Conservation (phyloP, 1,140 invertebrate genomes). For the Tetramorium parvispinum region DNA sequence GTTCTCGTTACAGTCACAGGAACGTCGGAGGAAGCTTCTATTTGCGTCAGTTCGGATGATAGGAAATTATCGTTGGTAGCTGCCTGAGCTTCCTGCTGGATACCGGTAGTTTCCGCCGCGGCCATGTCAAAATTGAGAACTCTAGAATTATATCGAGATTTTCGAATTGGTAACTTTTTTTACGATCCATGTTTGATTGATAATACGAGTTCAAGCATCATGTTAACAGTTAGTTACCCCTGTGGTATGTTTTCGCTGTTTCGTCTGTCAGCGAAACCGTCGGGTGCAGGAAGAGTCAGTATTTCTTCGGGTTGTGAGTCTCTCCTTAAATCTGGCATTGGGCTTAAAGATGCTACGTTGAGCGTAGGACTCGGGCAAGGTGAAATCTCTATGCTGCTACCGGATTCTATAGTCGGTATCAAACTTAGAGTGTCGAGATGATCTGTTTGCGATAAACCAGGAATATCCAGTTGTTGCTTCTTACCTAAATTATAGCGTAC, state of each 20-base stretch:
- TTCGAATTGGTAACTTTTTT: no score
- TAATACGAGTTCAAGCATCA: background rate
- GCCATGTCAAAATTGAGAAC: conserved; percentile 76
- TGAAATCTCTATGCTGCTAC: conserved; percentile 86
- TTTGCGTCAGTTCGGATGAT: conserved; percentile 70
- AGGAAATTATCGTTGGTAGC: conserved; percentile 64
- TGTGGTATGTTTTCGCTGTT: conserved; percentile 89
- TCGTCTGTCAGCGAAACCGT: conserved; percentile 91
- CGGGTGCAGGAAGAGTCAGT: conserved; percentile 89
- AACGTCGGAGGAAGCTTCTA: conserved; percentile 78
- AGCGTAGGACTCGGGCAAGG: conserved; percentile 88
- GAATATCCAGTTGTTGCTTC: conserved; percentile 75
- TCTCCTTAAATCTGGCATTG: conserved; percentile 89
- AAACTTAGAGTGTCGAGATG: conserved; percentile 77
- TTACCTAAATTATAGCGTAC: conserved; percentile 66
- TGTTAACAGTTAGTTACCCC: conserved; percentile 76
- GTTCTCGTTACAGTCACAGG: conserved; percentile 79
- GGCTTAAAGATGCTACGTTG: conserved; percentile 88
- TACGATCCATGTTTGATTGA: background rate
- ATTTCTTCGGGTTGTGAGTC: conserved; percentile 88
- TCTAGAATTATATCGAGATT: conserved; percentile 66
- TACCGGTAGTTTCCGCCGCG: conserved; percentile 60
- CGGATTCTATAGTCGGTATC: conserved; percentile 81
- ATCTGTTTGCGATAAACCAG: conserved; percentile 71
- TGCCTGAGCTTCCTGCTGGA: conserved; percentile 60